Evolutionary conservation across 2,888 invertebrate species (phyloP).

Genomic region (Belgica antarctica): DNA sequence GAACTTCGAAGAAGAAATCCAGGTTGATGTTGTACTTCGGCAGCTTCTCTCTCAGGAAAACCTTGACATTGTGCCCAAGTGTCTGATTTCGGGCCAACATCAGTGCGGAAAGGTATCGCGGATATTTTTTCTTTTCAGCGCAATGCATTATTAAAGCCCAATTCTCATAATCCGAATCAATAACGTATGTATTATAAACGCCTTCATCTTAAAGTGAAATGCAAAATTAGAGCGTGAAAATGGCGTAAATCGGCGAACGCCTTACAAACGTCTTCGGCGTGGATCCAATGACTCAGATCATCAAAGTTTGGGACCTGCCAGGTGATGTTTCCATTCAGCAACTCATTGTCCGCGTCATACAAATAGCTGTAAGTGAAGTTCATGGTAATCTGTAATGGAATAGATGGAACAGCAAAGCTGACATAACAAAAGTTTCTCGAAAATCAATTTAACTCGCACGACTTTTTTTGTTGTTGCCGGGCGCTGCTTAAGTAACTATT

Average conservation of each 20-base stretch:
- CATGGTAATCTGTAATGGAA: conserved; percentile 75
- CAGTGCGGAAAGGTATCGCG: conserved; percentile 78
- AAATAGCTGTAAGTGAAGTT: conserved; percentile 84
- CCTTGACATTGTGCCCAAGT: conserved; percentile 60
- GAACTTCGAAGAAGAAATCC: conserved; percentile 79
- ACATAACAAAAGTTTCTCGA: no score
- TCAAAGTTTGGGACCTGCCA: conserved; percentile 75
- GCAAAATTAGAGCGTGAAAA: conserved; percentile 2
- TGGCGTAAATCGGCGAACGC: conserved; percentile 37
- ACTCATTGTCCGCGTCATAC: conserved; percentile 78
- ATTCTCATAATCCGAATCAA: conserved; percentile 79
- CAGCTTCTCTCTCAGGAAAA: conserved; percentile 54
- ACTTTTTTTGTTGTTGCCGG: neutral
- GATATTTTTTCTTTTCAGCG: conserved; percentile 75
- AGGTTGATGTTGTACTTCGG: conserved; percentile 76
- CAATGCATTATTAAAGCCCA: conserved; percentile 84
- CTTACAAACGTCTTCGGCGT: conserved; percentile 60
- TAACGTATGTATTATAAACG: conserved; percentile 80
- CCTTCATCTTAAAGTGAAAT: conserved; percentile 68
- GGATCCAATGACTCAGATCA: conserved; percentile 80
- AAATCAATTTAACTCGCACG: conserved; percentile 8
- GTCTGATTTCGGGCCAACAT: conserved; percentile 67
- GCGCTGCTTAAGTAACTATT: no score
- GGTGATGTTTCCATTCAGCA: conserved; percentile 79
- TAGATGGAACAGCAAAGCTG: conserved; percentile 48